Conservation (phyloP, 2,888 invertebrate species). For the Sylvicola fuscatus region DNA sequence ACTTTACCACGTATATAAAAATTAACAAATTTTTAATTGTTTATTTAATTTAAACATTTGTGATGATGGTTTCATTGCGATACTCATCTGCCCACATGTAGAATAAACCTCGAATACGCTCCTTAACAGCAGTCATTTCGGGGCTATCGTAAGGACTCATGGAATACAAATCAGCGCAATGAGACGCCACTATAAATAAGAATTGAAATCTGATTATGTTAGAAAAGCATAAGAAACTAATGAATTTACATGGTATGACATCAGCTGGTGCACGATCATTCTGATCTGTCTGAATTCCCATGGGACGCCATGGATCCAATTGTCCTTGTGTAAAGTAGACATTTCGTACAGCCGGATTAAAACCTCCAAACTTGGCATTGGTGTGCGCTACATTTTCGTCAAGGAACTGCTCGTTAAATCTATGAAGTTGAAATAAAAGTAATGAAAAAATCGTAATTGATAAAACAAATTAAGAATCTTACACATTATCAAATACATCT, state of each 20-base stretch:
- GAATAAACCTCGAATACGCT: slow-evolving; percentile 13
- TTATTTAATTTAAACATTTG: too few relatives aligned
- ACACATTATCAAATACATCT: slow-evolving; percentile 14
- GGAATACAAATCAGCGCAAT: slow-evolving; percentile 18
- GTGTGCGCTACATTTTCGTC: slow-evolving; percentile 14
- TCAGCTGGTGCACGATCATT: slow-evolving; percentile 9
- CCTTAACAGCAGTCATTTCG: slow-evolving; percentile 18
- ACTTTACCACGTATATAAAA: too few relatives aligned
- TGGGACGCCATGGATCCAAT: slow-evolving; percentile 33
- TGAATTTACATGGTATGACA: slow-evolving; percentile 13
- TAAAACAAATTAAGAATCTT: not conserved
- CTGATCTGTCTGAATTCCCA: slow-evolving; percentile 25
- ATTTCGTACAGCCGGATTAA: slow-evolving; percentile 24
- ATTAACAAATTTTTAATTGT: too few relatives aligned
- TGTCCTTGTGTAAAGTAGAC: slow-evolving; percentile 32
- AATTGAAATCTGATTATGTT: too few relatives aligned
- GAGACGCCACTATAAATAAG: slow-evolving; percentile 12
- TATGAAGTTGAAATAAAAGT: not conserved
- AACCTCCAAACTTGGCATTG: slow-evolving; percentile 28
- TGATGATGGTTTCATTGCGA: too few relatives aligned
- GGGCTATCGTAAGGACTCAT: slow-evolving; percentile 13
- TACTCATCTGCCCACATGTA: slow-evolving; percentile 12
- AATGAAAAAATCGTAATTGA: not conserved
- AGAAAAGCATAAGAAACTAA: not conserved
- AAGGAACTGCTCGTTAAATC: not conserved